Base-by-base conservation (phyloP, 2,888 invertebrate species). In the Amblyteles armatorius region DNA sequence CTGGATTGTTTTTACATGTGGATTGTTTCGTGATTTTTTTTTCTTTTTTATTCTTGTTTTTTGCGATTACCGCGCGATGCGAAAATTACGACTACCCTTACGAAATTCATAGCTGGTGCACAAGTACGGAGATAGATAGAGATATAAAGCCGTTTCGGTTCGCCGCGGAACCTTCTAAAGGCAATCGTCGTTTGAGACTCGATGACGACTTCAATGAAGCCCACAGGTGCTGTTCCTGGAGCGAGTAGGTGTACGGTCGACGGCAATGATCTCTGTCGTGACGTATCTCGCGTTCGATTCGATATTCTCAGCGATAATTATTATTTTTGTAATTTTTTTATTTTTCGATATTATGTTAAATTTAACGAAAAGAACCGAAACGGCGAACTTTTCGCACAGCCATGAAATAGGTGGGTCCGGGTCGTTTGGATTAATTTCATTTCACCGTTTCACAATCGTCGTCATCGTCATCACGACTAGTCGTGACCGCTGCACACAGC, bases 91-190 rank as follows among this genome's bases (percentile, higher is more conserved):
- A 33, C 11, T 44, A 50, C 36, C 50, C 52, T 76, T 55, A 67
- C 72, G 73, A 80, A 80, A 80, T 72, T 67, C 19, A 11, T 55
- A 22, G 73, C 52, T 55, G 52, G 65, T 52, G 44, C 19, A 16
- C 3, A 5, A n/a, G 29, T 7, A 36, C 22, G 50, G 36, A 19
- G 52, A 33, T 55, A 65, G 33, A 60, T 3, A 60, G 22, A 48
- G 9, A 71, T 26, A 44, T 48, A 48, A 71, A n/a, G 52, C 3
- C 22, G 55, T 73, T 79, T 40, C 63, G 69, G 16, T 72, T 29
- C 11, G 26, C 13, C 40, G 48, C 52, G 65, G 52, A 48, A 71
- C 60, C 79, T 72, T 72, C 63, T 72, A 72, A 72, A 79, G 65
- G 6, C 65, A 73, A 67, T 79, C 29, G n/a, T 33, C n/a, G 52